A percentile compares a stretch with the other conserved stretches of the same genome.
These are phyloP conservation scores for Apeira syringaria DNA, from an alignment of 2,888 invertebrate genomes.

Conservation along the genomic window DNA sequence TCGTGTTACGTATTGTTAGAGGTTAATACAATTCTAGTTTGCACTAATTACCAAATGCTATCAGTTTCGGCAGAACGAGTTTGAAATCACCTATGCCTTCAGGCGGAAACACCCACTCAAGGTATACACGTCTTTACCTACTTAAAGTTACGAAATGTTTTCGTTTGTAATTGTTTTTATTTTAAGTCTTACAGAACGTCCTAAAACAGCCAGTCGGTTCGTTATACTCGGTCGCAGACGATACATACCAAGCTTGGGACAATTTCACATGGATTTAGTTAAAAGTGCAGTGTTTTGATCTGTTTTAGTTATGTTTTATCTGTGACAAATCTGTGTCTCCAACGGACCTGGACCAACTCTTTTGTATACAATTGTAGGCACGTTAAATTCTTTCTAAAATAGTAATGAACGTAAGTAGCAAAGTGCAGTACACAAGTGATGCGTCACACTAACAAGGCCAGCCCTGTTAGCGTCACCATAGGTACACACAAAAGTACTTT, in stretches of 20 bases:
- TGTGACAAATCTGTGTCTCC: too few relatives aligned
- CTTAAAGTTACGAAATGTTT: constrained; percentile 42
- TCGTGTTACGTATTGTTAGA: constrained; percentile 27
- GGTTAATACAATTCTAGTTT: constrained; percentile 40
- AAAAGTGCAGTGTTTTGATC: constrained; percentile 2
- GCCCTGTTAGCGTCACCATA: too few relatives aligned
- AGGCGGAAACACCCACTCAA: constrained; percentile 39
- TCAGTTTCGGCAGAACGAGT: constrained; percentile 67
- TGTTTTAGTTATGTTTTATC: too few relatives aligned
- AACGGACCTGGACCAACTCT: too few relatives aligned
- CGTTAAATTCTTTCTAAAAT: too few relatives aligned
- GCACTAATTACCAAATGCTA: constrained; percentile 59
- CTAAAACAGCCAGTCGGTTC: constrained; percentile 61
- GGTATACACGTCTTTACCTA: constrained; percentile 44
- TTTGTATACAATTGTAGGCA: too few relatives aligned
- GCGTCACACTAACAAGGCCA: too few relatives aligned
- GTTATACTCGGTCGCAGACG: constrained; percentile 48
- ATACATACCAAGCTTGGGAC: constrained; percentile 34
- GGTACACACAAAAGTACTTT: too few relatives aligned
- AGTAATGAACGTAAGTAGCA: too few relatives aligned
- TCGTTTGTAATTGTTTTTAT: constrained; percentile 39
- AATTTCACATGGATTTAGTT: constrained; percentile 23
- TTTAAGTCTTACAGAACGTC: constrained; percentile 57
- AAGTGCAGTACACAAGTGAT: too few relatives aligned
- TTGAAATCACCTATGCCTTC: constrained; percentile 55